Base-by-base conservation (phyloP, 2,797 vertebrate genomes). In the Silurus aristotelis region DNA sequence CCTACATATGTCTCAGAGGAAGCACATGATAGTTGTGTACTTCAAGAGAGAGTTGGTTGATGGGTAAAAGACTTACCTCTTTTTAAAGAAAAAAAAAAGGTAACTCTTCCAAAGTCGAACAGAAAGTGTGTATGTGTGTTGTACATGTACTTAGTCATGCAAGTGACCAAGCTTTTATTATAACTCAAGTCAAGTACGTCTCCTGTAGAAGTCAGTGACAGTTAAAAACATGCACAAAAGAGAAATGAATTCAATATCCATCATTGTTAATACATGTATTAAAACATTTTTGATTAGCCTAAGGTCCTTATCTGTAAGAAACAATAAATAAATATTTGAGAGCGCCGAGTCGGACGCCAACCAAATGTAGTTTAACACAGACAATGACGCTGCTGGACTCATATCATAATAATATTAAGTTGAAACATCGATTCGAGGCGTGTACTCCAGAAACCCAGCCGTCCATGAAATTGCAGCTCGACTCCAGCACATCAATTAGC, bases 401-500 rank as follows among this genome's bases (percentile, higher is more conserved):
- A 3, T 80, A 80, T 80, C 61, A 52, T 81, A 67, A 67, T 55
- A 67, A 81, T 67, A 67, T 3, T 67, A n/a, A 38, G 9, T 13
- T 70, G 48, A 83, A 61, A 83, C 67, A 71, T 15, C 61, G 66
- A 72, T 83, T 79, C 73, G 20, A 15, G n/a, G 22, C 75, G 64
- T 83, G 81, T 46, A 31, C 56, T 80, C 64, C 75, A 78, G 56
- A 73, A 66, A 56, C 73, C 19, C 43, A 83, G 55, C 68, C 81
- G 61, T 72, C 81, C 38, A 48, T 79, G 75, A 72, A 77, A 78
- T 70, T 64, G 66, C 19, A n/a, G 66, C 85, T 83, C 64, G 20
- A 68, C 79, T 86, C 70, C 52, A 17, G 56, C 81, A 60, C 78
- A 86, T 86, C 76, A 86, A 73, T 80, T 72, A 86, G 82, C 76